These are phyloP conservation scores for Vidua macroura DNA, from an alignment of 2,113 vertebrate genomes.

Conservation along the genomic window DNA sequence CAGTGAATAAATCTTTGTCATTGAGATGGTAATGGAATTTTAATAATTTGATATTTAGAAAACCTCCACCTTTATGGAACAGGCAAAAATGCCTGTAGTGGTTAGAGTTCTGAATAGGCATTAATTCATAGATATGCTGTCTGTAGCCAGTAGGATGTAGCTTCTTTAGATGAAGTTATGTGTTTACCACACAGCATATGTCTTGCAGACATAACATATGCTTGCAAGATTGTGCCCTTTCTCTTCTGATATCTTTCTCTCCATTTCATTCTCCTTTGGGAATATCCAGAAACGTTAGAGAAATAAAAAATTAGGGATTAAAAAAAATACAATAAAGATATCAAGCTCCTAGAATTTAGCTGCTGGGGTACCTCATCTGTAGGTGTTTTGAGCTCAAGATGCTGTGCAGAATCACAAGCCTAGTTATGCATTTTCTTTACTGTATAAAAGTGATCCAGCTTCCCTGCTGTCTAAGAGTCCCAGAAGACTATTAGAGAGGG, in stretches of 20 bases:
- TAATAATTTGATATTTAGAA: not conserved
- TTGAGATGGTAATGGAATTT: not conserved
- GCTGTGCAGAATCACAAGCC: rapidly evolving
- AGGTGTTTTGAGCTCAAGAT: not conserved
- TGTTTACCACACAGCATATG: not conserved
- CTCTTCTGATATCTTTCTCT: not conserved
- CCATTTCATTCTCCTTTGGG: not conserved
- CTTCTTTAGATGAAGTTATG: not conserved
- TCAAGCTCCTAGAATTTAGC: not conserved
- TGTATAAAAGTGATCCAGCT: not conserved
- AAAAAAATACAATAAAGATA: not conserved
- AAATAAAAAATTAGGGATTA: not conserved
- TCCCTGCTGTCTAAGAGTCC: not conserved
- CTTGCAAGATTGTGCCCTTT: not conserved
- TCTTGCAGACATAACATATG: not conserved
- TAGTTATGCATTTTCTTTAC: not conserved
- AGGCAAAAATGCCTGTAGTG: not conserved
- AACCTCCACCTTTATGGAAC: not conserved
- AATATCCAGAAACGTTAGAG: not conserved
- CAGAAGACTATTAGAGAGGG: not conserved
- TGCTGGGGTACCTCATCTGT: not conserved
- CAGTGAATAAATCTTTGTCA: not conserved
- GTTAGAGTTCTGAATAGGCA: not conserved
- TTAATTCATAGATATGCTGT: not conserved
- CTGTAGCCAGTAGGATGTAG: not conserved